Conservation (phyloP, 1,140 invertebrate species). For the Leptinotarsa undecemlineata region DNA sequence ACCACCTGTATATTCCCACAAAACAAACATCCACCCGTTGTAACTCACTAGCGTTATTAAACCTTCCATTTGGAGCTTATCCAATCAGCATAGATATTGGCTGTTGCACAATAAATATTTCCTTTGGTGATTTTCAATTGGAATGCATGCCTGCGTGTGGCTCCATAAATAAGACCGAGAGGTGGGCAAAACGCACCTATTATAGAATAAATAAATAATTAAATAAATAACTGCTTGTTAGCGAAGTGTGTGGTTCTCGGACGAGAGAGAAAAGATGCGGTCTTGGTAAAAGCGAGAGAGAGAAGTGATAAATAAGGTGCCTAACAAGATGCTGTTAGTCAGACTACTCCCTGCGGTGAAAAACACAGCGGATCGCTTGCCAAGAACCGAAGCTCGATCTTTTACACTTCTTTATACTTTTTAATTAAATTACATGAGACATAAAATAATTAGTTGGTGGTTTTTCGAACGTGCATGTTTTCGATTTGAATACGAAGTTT, state of each 20-base stretch:
- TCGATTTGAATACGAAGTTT: not conserved
- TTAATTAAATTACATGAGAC: constrained; percentile 40
- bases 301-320: constrained; percentile 53
- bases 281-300: constrained; percentile 31
- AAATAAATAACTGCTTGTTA: constrained; percentile 57
- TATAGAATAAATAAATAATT: constrained; percentile 58
- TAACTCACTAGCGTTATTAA: constrained; percentile 24
- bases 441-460: constrained; percentile 37
- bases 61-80: constrained; percentile 25
- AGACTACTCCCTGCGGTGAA: constrained; percentile 53
- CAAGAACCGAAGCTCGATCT: constrained; percentile 26
- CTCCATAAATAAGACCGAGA: constrained; percentile 53
- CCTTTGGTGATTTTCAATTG: constrained; percentile 51
- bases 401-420: constrained; percentile 36
- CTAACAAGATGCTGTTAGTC: constrained; percentile 55
- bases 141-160: constrained; percentile 53
- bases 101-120: constrained; percentile 50
- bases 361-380: constrained; percentile 45
- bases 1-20: not conserved
- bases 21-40: constrained; percentile 13
- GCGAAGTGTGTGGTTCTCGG: constrained; percentile 53
- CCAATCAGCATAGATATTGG: constrained; percentile 55
- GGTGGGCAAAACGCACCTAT: constrained; percentile 56
- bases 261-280: constrained; percentile 23
- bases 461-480: not conserved